Percentiles rank a stretch among this genome's conserved stretches.
phyloP scores from a whole-genome alignment of 2,113 vertebrate genomes.

The Corythornis vintsioides region DNA sequence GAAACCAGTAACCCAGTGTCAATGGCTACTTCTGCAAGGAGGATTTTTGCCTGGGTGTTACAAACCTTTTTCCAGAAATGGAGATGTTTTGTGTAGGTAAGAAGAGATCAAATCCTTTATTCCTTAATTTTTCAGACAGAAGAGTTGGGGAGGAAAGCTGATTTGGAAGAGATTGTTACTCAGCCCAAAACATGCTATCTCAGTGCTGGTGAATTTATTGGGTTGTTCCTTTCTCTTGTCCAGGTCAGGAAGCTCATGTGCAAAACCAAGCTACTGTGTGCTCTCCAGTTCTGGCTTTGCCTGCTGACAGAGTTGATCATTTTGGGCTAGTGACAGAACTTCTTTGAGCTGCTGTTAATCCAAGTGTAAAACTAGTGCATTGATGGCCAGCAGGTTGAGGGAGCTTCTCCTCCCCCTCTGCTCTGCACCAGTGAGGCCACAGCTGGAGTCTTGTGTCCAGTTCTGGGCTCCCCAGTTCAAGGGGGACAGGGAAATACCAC shows the following conservation, averaged over 20 bases:
- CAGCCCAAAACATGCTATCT: accelerated
- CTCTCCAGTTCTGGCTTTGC: neutral
- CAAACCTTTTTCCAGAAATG: neutral
- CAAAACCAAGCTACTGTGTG: neutral
- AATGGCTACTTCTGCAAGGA: neutral
- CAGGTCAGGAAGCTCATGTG: neutral
- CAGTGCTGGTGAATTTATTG: neutral
- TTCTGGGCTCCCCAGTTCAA: no score
- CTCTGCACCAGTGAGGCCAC: no score
- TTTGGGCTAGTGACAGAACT: neutral
- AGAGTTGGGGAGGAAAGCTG: neutral
- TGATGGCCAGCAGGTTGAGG: neutral
- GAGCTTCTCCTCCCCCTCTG: no score
- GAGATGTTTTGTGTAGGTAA: neutral
- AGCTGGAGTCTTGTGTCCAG: no score
- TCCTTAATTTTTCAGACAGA: neutral
- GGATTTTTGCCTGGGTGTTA: neutral
- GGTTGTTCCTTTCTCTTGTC: neutral
- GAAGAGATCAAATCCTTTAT: neutral
- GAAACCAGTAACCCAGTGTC: neutral
- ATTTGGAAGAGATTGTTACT: neutral
- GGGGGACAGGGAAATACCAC: no score
- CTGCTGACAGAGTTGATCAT: neutral
- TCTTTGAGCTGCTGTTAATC: neutral
- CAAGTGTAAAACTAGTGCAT: neutral